A percentile compares a stretch with the other conserved stretches of the same genome.
phyloP scores from a whole-genome alignment of 2,797 vertebrate species.

The Halcyon smyrnensis region DNA sequence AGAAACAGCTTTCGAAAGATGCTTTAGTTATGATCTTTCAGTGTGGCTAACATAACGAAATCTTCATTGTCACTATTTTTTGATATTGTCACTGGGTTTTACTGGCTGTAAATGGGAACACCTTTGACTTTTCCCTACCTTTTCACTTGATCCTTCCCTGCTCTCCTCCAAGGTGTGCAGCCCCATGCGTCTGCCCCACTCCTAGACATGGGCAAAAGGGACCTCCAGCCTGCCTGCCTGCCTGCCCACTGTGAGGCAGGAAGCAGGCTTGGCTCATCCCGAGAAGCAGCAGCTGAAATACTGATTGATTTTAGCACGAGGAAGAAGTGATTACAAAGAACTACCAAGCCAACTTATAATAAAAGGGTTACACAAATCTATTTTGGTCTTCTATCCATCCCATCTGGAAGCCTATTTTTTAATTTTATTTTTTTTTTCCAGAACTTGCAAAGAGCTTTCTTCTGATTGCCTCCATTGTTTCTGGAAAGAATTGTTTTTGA shows the following conservation, averaged over 20 bases:
- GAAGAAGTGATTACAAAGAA: conserved; percentile 13
- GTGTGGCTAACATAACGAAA: neutral
- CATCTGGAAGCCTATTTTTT: neutral
- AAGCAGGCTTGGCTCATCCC: neutral
- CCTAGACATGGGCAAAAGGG: neutral
- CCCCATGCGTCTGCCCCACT: neutral
- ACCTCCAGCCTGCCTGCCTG: neutral
- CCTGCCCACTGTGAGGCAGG: neutral
- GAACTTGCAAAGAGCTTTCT: neutral
- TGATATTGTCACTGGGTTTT: neutral
- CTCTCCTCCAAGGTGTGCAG: neutral
- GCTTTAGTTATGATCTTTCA: neutral
- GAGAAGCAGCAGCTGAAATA: neutral
- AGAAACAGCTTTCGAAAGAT: neutral
- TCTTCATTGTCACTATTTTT: neutral
- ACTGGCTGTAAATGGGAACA: neutral
- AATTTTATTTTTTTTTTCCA: neutral
- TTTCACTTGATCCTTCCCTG: neutral
- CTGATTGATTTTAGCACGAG: neutral
- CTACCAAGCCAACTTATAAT: conserved; percentile 14
- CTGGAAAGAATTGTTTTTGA: conserved; percentile 25
- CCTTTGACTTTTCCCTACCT: neutral
- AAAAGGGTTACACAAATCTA: neutral
- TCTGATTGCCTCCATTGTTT: conserved; percentile 56
- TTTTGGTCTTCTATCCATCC: neutral